Evolutionary conservation across 2,888 invertebrate species (phyloP).

Genomic region (Calameuta filiformis): DNA sequence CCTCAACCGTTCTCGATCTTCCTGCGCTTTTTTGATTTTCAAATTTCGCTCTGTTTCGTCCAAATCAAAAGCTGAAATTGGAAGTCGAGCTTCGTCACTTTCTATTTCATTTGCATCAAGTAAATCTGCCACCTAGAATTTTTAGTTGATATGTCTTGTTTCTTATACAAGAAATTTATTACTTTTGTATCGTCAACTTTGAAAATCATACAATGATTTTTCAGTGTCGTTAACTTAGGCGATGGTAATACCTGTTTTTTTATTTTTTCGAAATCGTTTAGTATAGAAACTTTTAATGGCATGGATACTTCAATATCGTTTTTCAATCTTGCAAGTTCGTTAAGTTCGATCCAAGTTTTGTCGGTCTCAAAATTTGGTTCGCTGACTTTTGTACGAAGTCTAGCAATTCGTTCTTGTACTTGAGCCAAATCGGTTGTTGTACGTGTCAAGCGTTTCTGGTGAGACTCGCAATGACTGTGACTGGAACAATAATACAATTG

Average conservation of each 20-base stretch:
- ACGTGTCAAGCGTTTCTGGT: not conserved
- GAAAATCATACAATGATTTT: too few relatives aligned
- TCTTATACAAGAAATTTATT: not conserved
- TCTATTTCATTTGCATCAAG: slow-evolving; percentile 71
- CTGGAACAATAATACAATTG: not conserved
- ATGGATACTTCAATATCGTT: slow-evolving; percentile 42
- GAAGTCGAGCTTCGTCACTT: slow-evolving; percentile 69
- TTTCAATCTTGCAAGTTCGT: slow-evolving; percentile 26
- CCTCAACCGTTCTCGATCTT: slow-evolving; percentile 68
- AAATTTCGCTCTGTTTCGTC: slow-evolving; percentile 68
- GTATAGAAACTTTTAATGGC: slow-evolving; percentile 52
- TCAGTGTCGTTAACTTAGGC: not conserved
- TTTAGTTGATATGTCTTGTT: not conserved
- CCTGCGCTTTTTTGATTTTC: slow-evolving; percentile 60
- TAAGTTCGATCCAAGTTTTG: slow-evolving; percentile 45
- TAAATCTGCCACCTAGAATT: slow-evolving; percentile 49
- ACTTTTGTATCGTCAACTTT: not conserved
- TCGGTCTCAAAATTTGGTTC: not conserved
- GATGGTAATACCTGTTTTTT: slow-evolving; percentile 41
- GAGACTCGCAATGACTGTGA: not conserved
- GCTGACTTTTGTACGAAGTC: not conserved
- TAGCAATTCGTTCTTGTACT: not conserved
- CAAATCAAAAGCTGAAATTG: slow-evolving; percentile 73
- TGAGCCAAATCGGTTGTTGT: not conserved
- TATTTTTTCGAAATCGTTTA: slow-evolving; percentile 58